phyloP scores from a whole-genome alignment of 64 coral and sea anemone genomes.

The Montipora efflorescens region DNA sequence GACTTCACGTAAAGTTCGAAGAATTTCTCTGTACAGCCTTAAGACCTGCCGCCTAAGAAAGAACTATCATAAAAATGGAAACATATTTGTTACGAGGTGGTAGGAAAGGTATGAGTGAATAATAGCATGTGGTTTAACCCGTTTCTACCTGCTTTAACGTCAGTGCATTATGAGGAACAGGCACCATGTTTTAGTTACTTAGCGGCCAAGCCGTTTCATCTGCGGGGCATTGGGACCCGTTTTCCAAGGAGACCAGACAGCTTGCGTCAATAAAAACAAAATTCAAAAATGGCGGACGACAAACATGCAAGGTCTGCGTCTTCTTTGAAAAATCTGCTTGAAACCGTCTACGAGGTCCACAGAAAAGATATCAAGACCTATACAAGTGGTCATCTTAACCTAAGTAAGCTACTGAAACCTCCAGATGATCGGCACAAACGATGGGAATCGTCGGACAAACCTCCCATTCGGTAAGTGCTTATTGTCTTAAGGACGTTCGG shows the following conservation, averaged over 20 bases:
- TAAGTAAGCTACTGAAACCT: constrained; percentile 83
- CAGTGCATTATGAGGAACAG: constrained; percentile 58
- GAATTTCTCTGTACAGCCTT: constrained; percentile 81
- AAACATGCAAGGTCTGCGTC: background rate
- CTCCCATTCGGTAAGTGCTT: constrained; percentile 71
- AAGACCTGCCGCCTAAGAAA: constrained; percentile 85
- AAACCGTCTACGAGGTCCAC: constrained; percentile 92
- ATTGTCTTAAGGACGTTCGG: background rate
- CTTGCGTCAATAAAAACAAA: background rate
- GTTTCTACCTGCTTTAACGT: constrained; percentile 78
- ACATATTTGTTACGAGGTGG: background rate
- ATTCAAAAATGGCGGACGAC: constrained; percentile 85
- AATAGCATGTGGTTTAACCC: background rate
- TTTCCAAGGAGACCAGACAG: constrained; percentile 62
- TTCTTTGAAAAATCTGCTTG: constrained; percentile 80
- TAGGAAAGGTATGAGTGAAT: background rate
- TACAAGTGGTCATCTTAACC: constrained; percentile 92
- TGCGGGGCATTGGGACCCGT: constrained; percentile 35
- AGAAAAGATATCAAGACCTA: constrained; percentile 97
- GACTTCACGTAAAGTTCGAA: constrained; percentile 77
- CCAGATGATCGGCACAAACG: constrained; percentile 64
- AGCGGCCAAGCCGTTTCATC: constrained; percentile 5
- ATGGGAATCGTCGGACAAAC: constrained; percentile 80
- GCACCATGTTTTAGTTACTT: constrained; percentile 60
- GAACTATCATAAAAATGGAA: constrained; percentile 52